Percentiles rank a stretch among this genome's conserved stretches.
Evolutionary conservation across 2,888 invertebrate genomes (phyloP).

Genomic region (Chalcis sispes): DNA sequence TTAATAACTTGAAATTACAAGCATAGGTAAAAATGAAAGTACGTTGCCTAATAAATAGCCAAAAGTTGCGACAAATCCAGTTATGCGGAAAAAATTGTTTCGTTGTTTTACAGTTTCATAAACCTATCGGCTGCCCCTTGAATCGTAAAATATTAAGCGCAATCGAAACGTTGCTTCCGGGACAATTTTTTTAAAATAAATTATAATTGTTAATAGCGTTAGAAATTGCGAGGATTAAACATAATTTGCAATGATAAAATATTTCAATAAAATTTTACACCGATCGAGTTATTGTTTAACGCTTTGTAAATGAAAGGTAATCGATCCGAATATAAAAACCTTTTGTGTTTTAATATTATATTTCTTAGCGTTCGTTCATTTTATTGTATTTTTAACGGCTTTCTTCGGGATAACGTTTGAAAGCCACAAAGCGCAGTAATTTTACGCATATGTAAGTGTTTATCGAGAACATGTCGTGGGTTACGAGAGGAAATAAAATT

Average conservation of each 20-base stretch:
- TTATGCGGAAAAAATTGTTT: conserved; percentile 21
- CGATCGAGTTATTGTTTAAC: not conserved
- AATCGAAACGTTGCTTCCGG: not conserved
- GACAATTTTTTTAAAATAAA: too few relatives aligned
- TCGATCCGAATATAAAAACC: too few relatives aligned
- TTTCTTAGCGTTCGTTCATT: not conserved
- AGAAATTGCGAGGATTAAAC: too few relatives aligned
- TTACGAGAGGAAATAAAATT: too few relatives aligned
- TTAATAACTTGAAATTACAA: not conserved
- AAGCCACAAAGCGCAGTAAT: not conserved
- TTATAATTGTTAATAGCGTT: too few relatives aligned
- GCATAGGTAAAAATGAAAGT: conserved; percentile 31
- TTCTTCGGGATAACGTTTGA: conserved; percentile 5
- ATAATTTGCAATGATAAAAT: not conserved
- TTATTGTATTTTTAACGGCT: conserved; percentile 28
- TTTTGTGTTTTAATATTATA: not conserved
- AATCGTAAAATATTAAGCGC: not conserved
- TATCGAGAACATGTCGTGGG: too few relatives aligned
- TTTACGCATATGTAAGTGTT: not conserved
- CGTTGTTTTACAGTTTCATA: not conserved
- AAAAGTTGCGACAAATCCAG: not conserved
- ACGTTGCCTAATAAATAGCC: conserved; percentile 9
- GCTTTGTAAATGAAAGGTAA: too few relatives aligned
- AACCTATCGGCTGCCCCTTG: not conserved
- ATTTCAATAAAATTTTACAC: not conserved